Evolutionary conservation across 2,113 vertebrate genomes (phyloP), one percentile per base, ranked within the genome.

Genomic region (Bagarius yarrelli): DNA sequence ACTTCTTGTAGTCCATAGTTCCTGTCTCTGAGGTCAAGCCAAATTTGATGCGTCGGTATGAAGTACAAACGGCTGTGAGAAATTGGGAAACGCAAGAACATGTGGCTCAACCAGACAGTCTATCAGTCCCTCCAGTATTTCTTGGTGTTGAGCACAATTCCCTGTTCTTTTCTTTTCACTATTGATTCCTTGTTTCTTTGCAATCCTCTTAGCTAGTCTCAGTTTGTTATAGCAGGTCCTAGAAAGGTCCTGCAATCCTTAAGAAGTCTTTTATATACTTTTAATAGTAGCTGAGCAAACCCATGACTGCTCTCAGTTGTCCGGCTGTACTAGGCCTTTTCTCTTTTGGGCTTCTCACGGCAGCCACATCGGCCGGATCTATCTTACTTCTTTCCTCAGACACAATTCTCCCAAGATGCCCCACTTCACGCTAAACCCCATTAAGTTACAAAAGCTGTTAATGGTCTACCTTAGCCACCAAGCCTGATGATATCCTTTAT

Each of bases 181-280:
- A 6, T 25, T 0, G 9, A 9, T 59, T 1, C 9, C 12, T 5
- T 60, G 23, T 8, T 12, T 25, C 27, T 3, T 21, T 15, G 4
- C 18, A 5, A 13, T 60, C 25, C 1, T 12, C 25, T 0, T 27
- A 4, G 4, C 25, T 23, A 0, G 19, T 4, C 19, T 40, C 36
- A 40, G 2, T 60, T 12, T 0, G 11, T 18, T 75, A 57, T 11
- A 59, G 2, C 32, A 72, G 16, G 12, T 79, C 56, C 73, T 47
- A 79, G 12, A 79, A 15, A 13, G 66, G 53, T 0, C 23, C 16
- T 0, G 53, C 72, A 40, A 34, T 75, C 5, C 11, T 4, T 21
- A 50, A 74, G 5, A 57, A 74, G 2, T 74, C 53, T 15, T 40
- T 40, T 25, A 76, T 76, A 56, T 76, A 47, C 15, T 76, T 55